Conservation (phyloP, 2,113 vertebrate species). For the Alouatta palliata region DNA sequence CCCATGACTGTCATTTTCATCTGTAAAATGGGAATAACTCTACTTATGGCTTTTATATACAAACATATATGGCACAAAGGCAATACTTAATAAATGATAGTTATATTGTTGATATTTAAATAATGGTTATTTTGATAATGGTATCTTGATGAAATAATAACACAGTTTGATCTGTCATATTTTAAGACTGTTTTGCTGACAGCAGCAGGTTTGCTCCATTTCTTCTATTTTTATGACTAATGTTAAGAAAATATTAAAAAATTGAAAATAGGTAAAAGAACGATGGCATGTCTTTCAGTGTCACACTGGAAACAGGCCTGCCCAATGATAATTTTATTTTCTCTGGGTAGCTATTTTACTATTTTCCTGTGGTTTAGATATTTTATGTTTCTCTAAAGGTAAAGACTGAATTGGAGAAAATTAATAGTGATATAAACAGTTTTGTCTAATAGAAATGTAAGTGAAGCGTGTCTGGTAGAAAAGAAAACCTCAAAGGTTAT, state of each 20-base stretch:
- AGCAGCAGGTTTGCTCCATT: background rate
- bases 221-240: conserved; percentile 14
- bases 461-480: conserved; percentile 5
- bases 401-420: background rate
- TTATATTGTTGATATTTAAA: conserved; percentile 10
- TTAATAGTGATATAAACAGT: background rate
- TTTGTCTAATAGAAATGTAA: background rate
- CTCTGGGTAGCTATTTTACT: background rate
- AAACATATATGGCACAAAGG: background rate
- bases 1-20: background rate
- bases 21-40: background rate
- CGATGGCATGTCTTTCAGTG: background rate
- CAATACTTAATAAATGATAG: background rate
- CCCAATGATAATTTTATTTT: background rate
- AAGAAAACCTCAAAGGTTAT: background rate
- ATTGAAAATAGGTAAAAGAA: background rate
- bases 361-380: background rate
- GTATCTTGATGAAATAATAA: background rate
- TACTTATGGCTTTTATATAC: background rate
- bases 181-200: conserved; percentile 19
- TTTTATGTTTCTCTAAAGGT: background rate
- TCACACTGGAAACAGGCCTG: background rate
- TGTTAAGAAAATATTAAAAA: background rate
- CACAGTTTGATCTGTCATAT: background rate
- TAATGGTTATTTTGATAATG: conserved; percentile 7